Percentiles rank a stretch among this genome's conserved stretches.
Evolutionary conservation across 2,113 vertebrate genomes (phyloP).

Genomic region (Dipodomys stephensi): DNA sequence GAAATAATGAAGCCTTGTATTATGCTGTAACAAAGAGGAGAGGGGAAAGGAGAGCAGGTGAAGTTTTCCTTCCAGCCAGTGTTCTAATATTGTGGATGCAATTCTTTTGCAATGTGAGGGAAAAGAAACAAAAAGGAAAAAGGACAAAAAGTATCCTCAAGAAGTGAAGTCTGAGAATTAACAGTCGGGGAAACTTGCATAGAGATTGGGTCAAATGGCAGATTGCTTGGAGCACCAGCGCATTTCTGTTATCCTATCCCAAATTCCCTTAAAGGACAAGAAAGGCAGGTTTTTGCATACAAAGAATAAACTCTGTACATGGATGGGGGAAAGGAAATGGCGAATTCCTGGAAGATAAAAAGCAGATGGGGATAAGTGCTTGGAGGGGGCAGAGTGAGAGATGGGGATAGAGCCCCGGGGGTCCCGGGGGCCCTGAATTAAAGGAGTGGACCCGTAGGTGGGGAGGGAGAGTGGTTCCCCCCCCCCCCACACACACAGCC

Average conservation of each 20-base stretch:
- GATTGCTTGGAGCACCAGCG: background rate
- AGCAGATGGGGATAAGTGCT: conserved; percentile 13
- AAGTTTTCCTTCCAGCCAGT: background rate
- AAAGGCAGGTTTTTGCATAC: conserved; percentile 32
- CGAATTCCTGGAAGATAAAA: conserved; percentile 51
- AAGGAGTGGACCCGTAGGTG: background rate
- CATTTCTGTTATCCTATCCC: background rate
- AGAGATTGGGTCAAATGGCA: background rate
- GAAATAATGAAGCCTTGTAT: background rate
- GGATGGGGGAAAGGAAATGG: background rate
- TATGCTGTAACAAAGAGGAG: background rate
- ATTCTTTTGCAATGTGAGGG: background rate
- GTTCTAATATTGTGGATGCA: background rate
- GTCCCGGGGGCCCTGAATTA: background rate
- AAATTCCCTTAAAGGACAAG: conserved; percentile 23
- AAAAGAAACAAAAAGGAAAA: background rate
- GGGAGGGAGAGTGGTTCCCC: no score
- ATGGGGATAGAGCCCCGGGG: background rate
- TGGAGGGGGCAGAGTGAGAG: background rate
- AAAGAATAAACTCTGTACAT: conserved; percentile 1
- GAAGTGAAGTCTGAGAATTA: background rate
- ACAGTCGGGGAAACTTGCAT: background rate
- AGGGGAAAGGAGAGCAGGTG: background rate
- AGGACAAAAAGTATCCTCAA: background rate
- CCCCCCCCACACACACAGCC: background rate